Evolutionary conservation across 2,113 vertebrate genomes (phyloP).

Genomic region (Pogonocichla stellata): DNA sequence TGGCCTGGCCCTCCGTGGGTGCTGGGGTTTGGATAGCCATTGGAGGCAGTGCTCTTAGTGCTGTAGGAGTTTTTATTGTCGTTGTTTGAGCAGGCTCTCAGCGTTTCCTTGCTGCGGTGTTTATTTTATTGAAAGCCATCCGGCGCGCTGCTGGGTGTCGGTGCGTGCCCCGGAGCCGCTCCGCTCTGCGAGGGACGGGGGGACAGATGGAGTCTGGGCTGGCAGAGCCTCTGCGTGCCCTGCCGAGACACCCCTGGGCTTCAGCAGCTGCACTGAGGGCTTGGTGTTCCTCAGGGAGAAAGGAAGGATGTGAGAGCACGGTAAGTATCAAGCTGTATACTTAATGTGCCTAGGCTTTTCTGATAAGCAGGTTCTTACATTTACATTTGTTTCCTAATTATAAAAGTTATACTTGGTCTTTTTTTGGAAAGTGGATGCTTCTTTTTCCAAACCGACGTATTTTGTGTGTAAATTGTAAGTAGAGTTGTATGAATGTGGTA

Average conservation of each 20-base stretch:
- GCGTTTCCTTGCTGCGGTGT: neutral
- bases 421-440: neutral
- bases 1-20: neutral
- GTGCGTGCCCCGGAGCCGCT: neutral
- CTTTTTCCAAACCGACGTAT: neutral
- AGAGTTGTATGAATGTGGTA: neutral
- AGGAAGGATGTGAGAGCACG: neutral
- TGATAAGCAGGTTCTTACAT: neutral
- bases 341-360: neutral
- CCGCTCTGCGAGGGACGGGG: neutral
- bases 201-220: neutral
- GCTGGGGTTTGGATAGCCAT: accelerated
- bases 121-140: accelerated
- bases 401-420: neutral
- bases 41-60: neutral
- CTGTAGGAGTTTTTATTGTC: neutral
- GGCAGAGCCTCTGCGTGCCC: neutral
- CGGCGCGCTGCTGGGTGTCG: accelerated
- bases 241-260: neutral
- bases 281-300: neutral
- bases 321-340: neutral
- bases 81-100: neutral
- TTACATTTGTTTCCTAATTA: neutral
- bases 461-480: neutral
- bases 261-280: accelerated